Conservation (phyloP, 2,797 vertebrate species). For the Pipistrellus nathusii region DNA sequence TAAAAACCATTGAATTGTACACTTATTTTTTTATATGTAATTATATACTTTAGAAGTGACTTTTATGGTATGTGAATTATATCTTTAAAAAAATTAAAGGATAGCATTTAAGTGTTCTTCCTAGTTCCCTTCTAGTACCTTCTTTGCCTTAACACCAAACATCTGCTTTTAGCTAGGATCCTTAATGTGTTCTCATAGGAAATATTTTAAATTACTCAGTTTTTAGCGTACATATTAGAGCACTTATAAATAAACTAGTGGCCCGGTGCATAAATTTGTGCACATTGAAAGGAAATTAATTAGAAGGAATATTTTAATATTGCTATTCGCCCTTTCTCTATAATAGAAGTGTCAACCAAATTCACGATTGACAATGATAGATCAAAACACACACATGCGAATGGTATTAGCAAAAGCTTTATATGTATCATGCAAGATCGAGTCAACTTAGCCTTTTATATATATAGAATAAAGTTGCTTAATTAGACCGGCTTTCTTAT, state of each 20-base stretch:
- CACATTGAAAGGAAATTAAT: too few relatives aligned
- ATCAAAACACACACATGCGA: too few relatives aligned
- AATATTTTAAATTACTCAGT: slow-evolving; percentile 43
- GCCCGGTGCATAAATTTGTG: too few relatives aligned
- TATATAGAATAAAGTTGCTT: too few relatives aligned
- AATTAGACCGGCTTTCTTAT: too few relatives aligned
- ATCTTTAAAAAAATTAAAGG: slow-evolving; percentile 7
- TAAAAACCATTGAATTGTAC: neutral
- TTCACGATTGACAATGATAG: too few relatives aligned
- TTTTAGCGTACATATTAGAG: neutral
- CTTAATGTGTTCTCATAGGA: neutral
- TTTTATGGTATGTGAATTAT: slow-evolving; percentile 40
- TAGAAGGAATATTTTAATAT: too few relatives aligned
- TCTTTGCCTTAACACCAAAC: neutral
- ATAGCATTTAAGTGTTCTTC: neutral
- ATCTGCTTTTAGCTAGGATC: slow-evolving; percentile 4
- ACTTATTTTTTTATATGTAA: neutral
- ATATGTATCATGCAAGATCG: too few relatives aligned
- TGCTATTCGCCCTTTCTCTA: too few relatives aligned
- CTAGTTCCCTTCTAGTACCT: neutral
- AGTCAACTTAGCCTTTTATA: too few relatives aligned
- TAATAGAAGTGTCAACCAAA: too few relatives aligned
- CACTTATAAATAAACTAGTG: slow-evolving; percentile 9
- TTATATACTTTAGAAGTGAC: neutral
- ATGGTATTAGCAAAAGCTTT: too few relatives aligned